Base-by-base conservation (phyloP, 2,113 vertebrate genomes). In the Ibidorhyncha struthersii region DNA sequence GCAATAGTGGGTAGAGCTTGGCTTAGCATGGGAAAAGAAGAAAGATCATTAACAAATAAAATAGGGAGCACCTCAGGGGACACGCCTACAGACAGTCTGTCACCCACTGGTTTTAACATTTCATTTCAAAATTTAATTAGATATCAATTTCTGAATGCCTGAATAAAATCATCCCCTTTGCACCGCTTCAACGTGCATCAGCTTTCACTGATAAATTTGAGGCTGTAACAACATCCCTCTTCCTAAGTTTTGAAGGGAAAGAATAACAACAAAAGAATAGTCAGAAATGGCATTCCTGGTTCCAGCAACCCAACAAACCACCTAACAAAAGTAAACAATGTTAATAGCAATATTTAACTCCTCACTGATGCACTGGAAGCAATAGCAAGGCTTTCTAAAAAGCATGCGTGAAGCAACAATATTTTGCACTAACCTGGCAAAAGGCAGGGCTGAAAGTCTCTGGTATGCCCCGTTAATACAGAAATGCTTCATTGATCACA, bases 11-110 rank as follows among this genome's bases (percentile, higher is more conserved):
- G 59, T 52, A 90, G 59, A 91, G 52, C 66, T 88, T 74, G 79
- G 77, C 71, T 78, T 88, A 82, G 83, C 84, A 93, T 61, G 88
- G 95, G 87, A 89, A 82, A 73, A 82, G 78, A 92, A 79, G 92
- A 78, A 93, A 72, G 86, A 96, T 92, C 81, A 95, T 97, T 93
- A 97, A 96, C 77, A 88, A 61, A 93, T 89, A 79, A 96, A 92
- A 85, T 4, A 82, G 66, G 76, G 92, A 96, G 80, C 93, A 96
- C 97, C 97, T 96, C 97, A 92, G 97, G 95, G 96, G 96, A 97
- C 95, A 95, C 82, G 27, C 97, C 98, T 77, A 97, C 97, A 98
- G 97, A 96, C 96, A 97, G 96, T 96, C 98, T 98, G 97, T 97
- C 98, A 97, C 96, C 95, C 95, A 94, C 88, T 83, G 89, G 43